Evolutionary conservation across 2,888 invertebrate genomes (phyloP), one percentile per base, ranked within the genome.

Genomic region (Plebejus anna): DNA sequence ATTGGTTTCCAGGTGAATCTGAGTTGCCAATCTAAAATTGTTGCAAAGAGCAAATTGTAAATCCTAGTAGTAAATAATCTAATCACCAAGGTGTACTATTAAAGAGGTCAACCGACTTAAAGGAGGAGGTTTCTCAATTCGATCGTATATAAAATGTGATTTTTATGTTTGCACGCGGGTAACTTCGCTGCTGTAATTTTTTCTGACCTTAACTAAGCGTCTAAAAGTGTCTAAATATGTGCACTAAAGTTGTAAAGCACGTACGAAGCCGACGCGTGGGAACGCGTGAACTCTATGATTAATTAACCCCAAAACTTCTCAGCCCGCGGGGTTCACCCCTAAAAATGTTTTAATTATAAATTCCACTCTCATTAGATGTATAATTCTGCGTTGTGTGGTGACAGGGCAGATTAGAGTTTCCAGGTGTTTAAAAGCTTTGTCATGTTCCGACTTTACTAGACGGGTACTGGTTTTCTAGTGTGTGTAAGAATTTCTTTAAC

Each of bases 291-390:
- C 51, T 73, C 73, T 73, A 42, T 73, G 73, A 55, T 73, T 51
- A 73, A 73, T 73, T 73, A 55, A 73, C 22, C 32, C 22, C 32
- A 36, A 51, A 51, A 22, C 47, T 72, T 72, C 55, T 36, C n/a
- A 28, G 28, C 51, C 47, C 55, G 51, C 28, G 13, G 32, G 55
- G n/a, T n/a, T n/a, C n/a, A n/a, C n/a, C n/a, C n/a, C 11, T 51
- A 73, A 73, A 73, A 73, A 73, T 73, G 73, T 73, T 73, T 72
- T 73, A 73, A 73, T 73, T 73, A 73, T 73, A 73, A 51, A 4
- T 73, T 73, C 36, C 32, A 55, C 73, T 73, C 73, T 73, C 51
- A 73, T 32, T 55, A 55, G n/a, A n/a, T 13, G 13, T 32, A 32
- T 32, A 66, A 32, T 66, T 66, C 5, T 16, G 66, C 66, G 11